These are phyloP conservation scores for Petrocephalus sullivani DNA, from an alignment of 2,797 vertebrate species.

Conservation along the genomic window DNA sequence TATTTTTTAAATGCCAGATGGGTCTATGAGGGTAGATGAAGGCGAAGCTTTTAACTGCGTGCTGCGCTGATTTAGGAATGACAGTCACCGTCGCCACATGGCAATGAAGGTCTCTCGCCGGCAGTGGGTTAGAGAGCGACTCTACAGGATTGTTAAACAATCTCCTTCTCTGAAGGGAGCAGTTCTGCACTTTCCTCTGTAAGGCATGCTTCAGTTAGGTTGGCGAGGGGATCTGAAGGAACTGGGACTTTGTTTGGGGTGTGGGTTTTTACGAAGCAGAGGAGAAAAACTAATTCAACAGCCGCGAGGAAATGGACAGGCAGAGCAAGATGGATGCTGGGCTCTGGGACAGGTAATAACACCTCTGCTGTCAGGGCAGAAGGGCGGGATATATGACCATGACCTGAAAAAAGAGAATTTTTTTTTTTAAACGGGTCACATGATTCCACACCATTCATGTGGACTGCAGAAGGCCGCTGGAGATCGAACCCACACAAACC, in stretches of 20 bases:
- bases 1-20: slow-evolving; percentile 3
- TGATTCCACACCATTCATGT: too few relatives aligned
- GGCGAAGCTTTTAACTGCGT: not conserved
- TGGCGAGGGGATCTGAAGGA: not conserved
- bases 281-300: not conserved
- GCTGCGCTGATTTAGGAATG: not conserved
- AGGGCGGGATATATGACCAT: not conserved
- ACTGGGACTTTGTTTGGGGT: not conserved
- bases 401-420: not conserved
- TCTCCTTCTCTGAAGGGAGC: not conserved
- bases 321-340: not conserved
- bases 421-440: not conserved
- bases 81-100: not conserved
- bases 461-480: too few relatives aligned
- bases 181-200: not conserved
- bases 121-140: not conserved
- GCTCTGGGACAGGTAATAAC: not conserved
- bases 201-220: not conserved
- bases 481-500: not conserved
- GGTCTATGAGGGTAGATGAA: not conserved
- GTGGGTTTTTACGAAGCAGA: not conserved
- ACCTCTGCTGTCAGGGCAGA: not conserved
- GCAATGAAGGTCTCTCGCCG: not conserved
- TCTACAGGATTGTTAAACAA: not conserved
- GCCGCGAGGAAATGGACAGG: not conserved